phyloP scores from a whole-genome alignment of 37 sponge, comb jelly and placozoan genomes.

The Mnemiopsis leidyi region DNA sequence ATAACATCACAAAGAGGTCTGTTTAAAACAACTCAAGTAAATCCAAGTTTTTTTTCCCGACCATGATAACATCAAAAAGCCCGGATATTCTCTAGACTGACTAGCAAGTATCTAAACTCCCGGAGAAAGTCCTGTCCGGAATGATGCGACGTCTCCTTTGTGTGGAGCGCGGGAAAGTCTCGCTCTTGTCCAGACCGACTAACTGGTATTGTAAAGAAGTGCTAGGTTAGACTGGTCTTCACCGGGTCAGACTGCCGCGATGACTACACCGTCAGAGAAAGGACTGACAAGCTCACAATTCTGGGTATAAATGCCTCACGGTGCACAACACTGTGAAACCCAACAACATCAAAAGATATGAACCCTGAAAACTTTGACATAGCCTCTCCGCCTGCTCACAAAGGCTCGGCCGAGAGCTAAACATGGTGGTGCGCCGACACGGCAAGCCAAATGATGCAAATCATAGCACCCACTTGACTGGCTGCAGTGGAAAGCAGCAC shows the following conservation, averaged over 20 bases:
- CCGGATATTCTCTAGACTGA: no score
- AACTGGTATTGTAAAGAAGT: not conserved
- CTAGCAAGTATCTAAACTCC: not conserved
- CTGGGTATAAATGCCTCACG: not conserved
- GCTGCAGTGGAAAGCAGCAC: no score
- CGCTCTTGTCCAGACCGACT: not conserved
- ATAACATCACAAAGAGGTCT: no score
- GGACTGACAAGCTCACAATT: not conserved
- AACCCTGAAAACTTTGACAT: not conserved
- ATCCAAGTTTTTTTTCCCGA: no score
- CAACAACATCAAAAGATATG: not conserved
- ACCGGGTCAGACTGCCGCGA: not conserved
- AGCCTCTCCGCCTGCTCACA: not conserved
- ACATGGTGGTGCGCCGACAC: not conserved
- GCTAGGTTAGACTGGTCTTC: not conserved
- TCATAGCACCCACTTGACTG: not conserved
- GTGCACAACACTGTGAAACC: not conserved
- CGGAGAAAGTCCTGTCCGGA: not conserved
- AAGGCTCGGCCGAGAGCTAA: not conserved
- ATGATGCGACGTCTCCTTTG: not conserved
- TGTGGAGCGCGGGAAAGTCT: not conserved
- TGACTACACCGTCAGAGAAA: no score
- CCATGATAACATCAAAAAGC: no score
- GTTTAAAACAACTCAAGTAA: no score
- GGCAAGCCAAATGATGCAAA: no score